These are phyloP conservation scores for Eristalinus sepulchralis DNA, from an alignment of 2,888 invertebrate genomes.

Conservation along the genomic window DNA sequence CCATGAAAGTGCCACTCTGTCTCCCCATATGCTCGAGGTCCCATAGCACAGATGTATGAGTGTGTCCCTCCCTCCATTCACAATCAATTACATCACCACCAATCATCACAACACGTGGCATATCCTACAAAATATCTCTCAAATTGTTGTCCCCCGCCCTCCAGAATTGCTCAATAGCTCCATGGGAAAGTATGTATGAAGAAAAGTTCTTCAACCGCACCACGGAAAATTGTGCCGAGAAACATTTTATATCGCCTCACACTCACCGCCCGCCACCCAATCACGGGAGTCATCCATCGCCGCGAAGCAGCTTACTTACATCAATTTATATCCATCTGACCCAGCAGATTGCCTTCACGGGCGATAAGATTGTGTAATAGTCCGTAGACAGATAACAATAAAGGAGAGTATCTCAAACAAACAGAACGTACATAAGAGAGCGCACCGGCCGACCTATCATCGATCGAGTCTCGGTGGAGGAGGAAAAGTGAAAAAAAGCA, in stretches of 20 bases:
- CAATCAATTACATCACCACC: neutral
- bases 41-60: neutral
- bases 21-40: neutral
- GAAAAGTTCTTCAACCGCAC: constrained; percentile 11
- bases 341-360: constrained; percentile 47
- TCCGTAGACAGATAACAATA: constrained; percentile 61
- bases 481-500: constrained; percentile 41
- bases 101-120: neutral
- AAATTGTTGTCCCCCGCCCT: neutral
- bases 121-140: constrained; percentile 3
- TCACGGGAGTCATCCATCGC: neutral
- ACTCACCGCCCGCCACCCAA: neutral
- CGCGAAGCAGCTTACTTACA: constrained; percentile 20
- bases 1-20: neutral
- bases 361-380: constrained; percentile 67
- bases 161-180: neutral
- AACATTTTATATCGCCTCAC: constrained; percentile 25
- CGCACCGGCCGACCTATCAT: neutral
- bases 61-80: neutral
- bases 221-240: constrained; percentile 49
- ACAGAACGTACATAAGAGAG: constrained; percentile 10
- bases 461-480: neutral
- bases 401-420: constrained; percentile 61
- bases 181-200: neutral
- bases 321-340: constrained; percentile 51